These are phyloP conservation scores for Eupeodes luniger DNA, from an alignment of 2,888 invertebrate species.

Conservation along the genomic window DNA sequence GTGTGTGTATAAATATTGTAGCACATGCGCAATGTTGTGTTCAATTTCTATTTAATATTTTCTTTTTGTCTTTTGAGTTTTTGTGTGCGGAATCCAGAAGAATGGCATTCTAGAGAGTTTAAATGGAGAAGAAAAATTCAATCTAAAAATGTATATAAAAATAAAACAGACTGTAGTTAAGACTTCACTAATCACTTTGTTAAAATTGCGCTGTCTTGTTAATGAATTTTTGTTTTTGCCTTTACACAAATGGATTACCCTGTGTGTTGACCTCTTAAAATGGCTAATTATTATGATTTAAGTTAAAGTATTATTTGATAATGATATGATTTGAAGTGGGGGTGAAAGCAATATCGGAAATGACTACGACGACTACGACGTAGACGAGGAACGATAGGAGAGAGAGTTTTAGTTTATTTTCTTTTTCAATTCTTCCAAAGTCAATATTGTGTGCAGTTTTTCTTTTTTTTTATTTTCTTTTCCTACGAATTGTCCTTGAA, in stretches of 20 bases:
- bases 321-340: neutral
- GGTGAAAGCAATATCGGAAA: neutral
- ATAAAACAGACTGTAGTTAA: conserved; percentile 3
- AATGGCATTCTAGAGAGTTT: conserved; percentile 74
- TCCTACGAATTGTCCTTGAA: conserved; percentile 46
- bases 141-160: conserved; percentile 32
- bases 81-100: conserved; percentile 68
- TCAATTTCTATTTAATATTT: conserved; percentile 25
- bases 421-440: neutral
- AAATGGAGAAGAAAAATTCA: conserved; percentile 51
- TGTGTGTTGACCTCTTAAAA: neutral
- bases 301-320: neutral
- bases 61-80: conserved; percentile 28
- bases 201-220: conserved; percentile 7
- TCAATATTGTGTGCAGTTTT: conserved; percentile 49
- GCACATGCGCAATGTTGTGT: conserved; percentile 70
- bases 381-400: neutral
- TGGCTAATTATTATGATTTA: neutral
- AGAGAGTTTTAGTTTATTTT: neutral
- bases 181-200: neutral
- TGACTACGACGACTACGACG: neutral
- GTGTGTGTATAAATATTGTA: conserved; percentile 76
- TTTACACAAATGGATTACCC: neutral
- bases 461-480: conserved; percentile 3
- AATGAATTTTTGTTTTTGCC: conserved; percentile 14